These are phyloP conservation scores for Lepidocyrtoides sp. DNA, from an alignment of 2,888 invertebrate genomes.

Conservation along the genomic window DNA sequence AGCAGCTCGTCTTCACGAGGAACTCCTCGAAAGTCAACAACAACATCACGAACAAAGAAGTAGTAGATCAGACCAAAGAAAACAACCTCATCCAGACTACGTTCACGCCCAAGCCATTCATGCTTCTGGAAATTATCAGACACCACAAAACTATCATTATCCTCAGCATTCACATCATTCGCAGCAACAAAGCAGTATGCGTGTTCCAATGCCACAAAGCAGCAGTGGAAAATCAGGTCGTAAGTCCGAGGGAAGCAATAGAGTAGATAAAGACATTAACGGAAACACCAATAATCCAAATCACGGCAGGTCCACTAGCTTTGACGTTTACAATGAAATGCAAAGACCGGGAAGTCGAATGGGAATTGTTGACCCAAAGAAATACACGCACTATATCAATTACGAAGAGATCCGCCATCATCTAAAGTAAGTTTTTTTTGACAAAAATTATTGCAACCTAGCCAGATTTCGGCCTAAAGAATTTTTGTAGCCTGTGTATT, in stretches of 20 bases:
- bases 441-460: neutral
- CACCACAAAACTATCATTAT: conserved; percentile 55
- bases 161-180: conserved; percentile 39
- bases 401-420: conserved; percentile 95
- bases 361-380: conserved; percentile 88
- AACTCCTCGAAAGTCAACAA: conserved; percentile 82
- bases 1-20: conserved; percentile 79
- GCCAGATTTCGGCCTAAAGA: no score
- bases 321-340: conserved; percentile 87
- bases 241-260: conserved; percentile 66
- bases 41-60: conserved; percentile 86
- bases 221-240: conserved; percentile 52
- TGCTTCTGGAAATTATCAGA: conserved; percentile 40
- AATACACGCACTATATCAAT: conserved; percentile 92
- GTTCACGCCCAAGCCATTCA: conserved; percentile 32
- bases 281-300: conserved; percentile 81
- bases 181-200: conserved; percentile 17
- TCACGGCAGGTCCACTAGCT: conserved; percentile 86
- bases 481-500: neutral
- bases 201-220: conserved; percentile 60
- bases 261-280: conserved; percentile 86
- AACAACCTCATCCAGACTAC: conserved; percentile 59
- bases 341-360: conserved; percentile 88
- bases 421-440: conserved; percentile 88
- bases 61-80: conserved; percentile 78